Conservation (phyloP, 2,888 invertebrate species). For the Drosophila demipolita region DNA sequence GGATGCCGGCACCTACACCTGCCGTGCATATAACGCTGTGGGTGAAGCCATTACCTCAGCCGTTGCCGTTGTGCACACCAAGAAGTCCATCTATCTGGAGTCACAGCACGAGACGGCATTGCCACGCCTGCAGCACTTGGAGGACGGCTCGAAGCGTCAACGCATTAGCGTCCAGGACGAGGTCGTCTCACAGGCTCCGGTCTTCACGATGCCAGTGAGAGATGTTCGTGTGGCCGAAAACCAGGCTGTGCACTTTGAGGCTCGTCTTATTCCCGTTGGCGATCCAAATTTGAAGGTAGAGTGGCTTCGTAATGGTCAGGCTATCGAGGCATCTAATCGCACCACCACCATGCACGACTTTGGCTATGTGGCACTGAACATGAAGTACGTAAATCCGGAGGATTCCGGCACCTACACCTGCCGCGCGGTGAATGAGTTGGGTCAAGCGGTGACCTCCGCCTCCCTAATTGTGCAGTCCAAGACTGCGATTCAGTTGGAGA, state of each 20-base stretch:
- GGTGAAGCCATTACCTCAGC: constrained; percentile 98
- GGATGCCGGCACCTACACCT: constrained; percentile 98
- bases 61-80: constrained; percentile 92
- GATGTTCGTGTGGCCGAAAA: constrained; percentile 95
- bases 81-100: constrained; percentile 94
- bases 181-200: constrained; percentile 93
- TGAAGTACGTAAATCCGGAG: constrained; percentile 97
- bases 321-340: constrained; percentile 96
- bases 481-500: constrained; percentile 94
- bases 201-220: constrained; percentile 96
- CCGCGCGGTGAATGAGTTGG: constrained; percentile 95
- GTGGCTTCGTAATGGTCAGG: constrained; percentile 96
- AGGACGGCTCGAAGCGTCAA: constrained; percentile 91
- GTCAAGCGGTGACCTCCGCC: constrained; percentile 97
- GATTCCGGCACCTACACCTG: constrained; percentile 99
- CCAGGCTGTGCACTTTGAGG: constrained; percentile 97
- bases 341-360: constrained; percentile 98
- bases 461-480: constrained; percentile 95
- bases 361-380: constrained; percentile 97
- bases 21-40: constrained; percentile 94
- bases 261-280: constrained; percentile 96
- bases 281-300: constrained; percentile 96
- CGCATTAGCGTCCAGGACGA: constrained; percentile 91
- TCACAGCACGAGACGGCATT: constrained; percentile 95
- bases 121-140: constrained; percentile 92